Evolutionary conservation across 2,888 invertebrate species (phyloP).

Genomic region (Torymus auratus): DNA sequence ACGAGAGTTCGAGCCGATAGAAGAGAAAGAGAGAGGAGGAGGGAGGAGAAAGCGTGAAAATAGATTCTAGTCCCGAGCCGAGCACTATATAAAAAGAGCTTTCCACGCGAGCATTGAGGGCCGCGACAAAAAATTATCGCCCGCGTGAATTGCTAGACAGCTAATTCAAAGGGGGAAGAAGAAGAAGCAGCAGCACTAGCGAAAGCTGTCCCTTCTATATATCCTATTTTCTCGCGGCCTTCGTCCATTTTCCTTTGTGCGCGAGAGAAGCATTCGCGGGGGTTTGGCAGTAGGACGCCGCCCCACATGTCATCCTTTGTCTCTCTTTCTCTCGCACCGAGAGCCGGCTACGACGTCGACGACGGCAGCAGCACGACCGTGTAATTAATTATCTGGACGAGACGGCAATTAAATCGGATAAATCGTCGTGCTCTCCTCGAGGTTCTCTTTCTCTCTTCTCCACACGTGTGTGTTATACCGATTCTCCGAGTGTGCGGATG

Average conservation of each 20-base stretch:
- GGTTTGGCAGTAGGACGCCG: constrained; percentile 23
- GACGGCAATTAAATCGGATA: constrained; percentile 66
- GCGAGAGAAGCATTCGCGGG: constrained; percentile 15
- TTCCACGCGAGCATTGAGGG: too few relatives aligned
- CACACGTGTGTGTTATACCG: not conserved
- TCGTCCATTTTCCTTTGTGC: constrained; percentile 39
- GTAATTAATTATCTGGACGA: constrained; percentile 66
- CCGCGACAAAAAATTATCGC: constrained; percentile 21
- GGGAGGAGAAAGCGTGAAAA: too few relatives aligned
- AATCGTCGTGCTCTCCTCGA: constrained; percentile 58
- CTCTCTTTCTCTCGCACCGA: not conserved
- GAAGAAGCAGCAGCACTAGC: not conserved
- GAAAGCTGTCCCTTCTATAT: not conserved
- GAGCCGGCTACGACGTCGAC: too few relatives aligned
- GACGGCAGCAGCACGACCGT: constrained; percentile 23
- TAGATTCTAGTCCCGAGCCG: too few relatives aligned
- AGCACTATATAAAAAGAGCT: too few relatives aligned
- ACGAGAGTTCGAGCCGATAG: too few relatives aligned
- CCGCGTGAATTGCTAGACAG: not conserved
- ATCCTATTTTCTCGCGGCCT: not conserved
- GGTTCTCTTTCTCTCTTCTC: too few relatives aligned
- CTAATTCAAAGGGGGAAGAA: constrained; percentile 25
- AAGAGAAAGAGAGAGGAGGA: too few relatives aligned
- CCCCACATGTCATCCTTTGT: constrained; percentile 48
- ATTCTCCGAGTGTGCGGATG: not conserved